Evolutionary conservation across 2,113 vertebrate genomes (phyloP).

Genomic region (Tor tambroides): DNA sequence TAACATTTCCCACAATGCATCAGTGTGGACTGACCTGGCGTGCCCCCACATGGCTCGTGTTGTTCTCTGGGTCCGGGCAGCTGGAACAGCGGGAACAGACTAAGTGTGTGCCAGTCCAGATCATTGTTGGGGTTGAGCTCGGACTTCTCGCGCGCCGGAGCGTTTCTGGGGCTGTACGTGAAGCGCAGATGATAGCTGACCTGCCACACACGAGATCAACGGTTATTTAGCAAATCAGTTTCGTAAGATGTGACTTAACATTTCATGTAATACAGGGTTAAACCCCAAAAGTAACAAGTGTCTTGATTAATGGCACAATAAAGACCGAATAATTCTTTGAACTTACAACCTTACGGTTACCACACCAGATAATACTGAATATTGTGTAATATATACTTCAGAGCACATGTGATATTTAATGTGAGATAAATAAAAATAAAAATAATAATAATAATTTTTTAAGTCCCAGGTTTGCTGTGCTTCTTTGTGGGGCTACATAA

Average conservation of each 20-base stretch:
- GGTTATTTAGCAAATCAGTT: not conserved
- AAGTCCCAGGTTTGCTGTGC: no score
- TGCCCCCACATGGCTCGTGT: conserved; percentile 80
- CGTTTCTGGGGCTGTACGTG: conserved; percentile 87
- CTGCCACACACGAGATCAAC: conserved; percentile 64
- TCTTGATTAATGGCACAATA: not conserved
- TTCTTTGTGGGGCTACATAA: no score
- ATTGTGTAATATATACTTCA: no score
- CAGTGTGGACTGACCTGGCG: conserved; percentile 81
- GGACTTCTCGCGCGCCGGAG: conserved; percentile 78
- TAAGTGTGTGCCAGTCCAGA: conserved; percentile 93
- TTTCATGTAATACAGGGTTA: not conserved
- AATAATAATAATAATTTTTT: no score
- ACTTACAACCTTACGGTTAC: no score
- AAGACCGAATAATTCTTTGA: no score
- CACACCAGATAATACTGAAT: no score
- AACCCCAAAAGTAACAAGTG: not conserved
- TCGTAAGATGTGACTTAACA: not conserved
- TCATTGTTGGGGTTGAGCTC: conserved; percentile 88
- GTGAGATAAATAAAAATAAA: no score
- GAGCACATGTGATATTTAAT: no score
- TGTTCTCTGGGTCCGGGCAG: conserved; percentile 89
- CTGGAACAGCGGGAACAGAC: conserved; percentile 91
- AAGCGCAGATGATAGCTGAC: conserved; percentile 92
- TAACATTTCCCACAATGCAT: conserved; percentile 15